Evolutionary conservation across 2,113 vertebrate genomes (phyloP).

Genomic region (Protomyctophum bolini): DNA sequence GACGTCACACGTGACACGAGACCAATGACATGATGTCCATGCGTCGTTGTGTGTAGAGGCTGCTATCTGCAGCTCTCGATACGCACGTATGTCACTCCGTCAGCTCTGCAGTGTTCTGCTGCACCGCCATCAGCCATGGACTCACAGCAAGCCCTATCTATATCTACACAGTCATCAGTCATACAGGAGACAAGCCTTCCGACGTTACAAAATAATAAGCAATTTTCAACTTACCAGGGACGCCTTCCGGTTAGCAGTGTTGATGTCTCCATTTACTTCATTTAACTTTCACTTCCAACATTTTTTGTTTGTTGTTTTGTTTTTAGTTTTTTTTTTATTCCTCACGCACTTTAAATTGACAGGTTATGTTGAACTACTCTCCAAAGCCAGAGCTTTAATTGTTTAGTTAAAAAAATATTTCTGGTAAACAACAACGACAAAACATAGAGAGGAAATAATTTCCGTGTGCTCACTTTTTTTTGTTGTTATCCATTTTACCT

Average conservation of each 20-base stretch:
- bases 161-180: slow-evolving; percentile 71
- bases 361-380: slow-evolving; percentile 58
- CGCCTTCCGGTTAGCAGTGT: slow-evolving; percentile 78
- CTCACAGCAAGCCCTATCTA: slow-evolving; percentile 74
- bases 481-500: slow-evolving; percentile 41
- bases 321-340: slow-evolving; percentile 52
- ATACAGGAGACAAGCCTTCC: slow-evolving; percentile 84
- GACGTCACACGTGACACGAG: too few relatives aligned
- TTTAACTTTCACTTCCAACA: slow-evolving; percentile 20
- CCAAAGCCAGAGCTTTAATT: slow-evolving; percentile 72
- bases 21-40: slow-evolving; percentile 65
- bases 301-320: slow-evolving; percentile 17
- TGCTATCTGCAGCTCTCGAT: slow-evolving; percentile 68
- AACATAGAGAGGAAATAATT: background rate
- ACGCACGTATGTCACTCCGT: slow-evolving; percentile 66
- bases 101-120: slow-evolving; percentile 45
- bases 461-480: slow-evolving; percentile 6
- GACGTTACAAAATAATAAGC: slow-evolving; percentile 78
- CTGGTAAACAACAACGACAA: slow-evolving; percentile 18
- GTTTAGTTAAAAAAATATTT: slow-evolving; percentile 49
- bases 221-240: slow-evolving; percentile 82
- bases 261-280: slow-evolving; percentile 58
- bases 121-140: slow-evolving; percentile 76
- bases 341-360: slow-evolving; percentile 77
- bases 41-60: slow-evolving; percentile 68